Percentiles rank a stretch among this genome's conserved stretches.
phyloP scores from a whole-genome alignment of 2,888 invertebrate genomes.

The Hermaeophaga mercurialis region DNA sequence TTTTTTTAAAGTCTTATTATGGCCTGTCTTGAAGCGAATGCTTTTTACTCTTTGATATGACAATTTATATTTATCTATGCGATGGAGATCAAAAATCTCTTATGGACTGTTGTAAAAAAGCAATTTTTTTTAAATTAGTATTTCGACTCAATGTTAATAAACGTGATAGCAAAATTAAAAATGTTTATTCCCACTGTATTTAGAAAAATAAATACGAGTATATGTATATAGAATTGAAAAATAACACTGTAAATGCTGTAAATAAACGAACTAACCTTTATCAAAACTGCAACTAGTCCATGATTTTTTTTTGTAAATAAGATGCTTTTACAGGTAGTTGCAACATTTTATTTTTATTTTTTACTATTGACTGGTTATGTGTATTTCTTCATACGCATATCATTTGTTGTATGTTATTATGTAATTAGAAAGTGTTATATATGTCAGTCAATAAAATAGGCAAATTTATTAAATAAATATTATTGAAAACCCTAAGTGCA shows the following conservation, averaged over 20 bases:
- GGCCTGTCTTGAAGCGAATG: neutral
- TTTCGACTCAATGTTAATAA: conserved; percentile 37
- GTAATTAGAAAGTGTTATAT: conserved; percentile 52
- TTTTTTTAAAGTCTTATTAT: neutral
- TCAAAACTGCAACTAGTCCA: conserved; percentile 46
- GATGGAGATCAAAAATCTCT: conserved; percentile 5
- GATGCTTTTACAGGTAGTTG: conserved; percentile 41
- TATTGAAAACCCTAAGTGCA: conserved; percentile 6
- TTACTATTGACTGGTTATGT: conserved; percentile 41
- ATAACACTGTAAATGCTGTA: conserved; percentile 33
- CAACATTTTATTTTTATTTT: conserved; percentile 39
- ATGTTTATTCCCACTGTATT: conserved; percentile 28
- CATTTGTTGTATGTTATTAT: conserved; percentile 53
- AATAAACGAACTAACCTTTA: conserved; percentile 27
- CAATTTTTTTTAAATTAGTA: conserved; percentile 35
- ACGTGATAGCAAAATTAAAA: conserved; percentile 49
- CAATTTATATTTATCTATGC: conserved; percentile 12
- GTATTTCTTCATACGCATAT: conserved; percentile 52
- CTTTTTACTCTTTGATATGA: conserved; percentile 13
- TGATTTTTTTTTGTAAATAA: conserved; percentile 40
- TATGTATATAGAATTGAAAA: conserved; percentile 33
- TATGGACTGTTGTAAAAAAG: conserved; percentile 32
- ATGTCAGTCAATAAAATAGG: conserved; percentile 55
- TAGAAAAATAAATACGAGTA: conserved; percentile 17
- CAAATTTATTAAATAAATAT: conserved; percentile 48